These are phyloP conservation scores for Heliconius ethilla DNA, from an alignment of 2,888 invertebrate genomes.

Conservation along the genomic window DNA sequence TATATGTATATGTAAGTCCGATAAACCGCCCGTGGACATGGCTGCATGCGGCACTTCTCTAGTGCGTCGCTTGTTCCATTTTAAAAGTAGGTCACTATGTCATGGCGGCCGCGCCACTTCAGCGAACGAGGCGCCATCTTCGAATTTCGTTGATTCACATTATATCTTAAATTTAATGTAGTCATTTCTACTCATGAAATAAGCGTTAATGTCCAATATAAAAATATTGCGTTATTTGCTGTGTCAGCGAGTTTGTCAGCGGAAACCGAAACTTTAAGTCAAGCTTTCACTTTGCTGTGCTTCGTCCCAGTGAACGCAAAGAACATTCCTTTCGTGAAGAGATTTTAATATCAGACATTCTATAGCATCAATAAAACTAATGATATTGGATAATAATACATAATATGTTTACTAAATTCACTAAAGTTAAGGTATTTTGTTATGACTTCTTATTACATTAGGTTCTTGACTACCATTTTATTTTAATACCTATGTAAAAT, in stretches of 20 bases:
- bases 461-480: not conserved
- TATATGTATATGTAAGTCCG: constrained; percentile 53
- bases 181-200: constrained; percentile 35
- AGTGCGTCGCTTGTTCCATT: constrained; percentile 73
- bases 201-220: constrained; percentile 45
- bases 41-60: constrained; percentile 46
- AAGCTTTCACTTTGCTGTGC: constrained; percentile 72
- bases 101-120: constrained; percentile 74
- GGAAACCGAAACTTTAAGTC: constrained; percentile 67
- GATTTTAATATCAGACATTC: constrained; percentile 36
- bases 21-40: constrained; percentile 43
- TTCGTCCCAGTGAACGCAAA: constrained; percentile 61
- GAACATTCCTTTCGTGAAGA: constrained; percentile 60
- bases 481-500: not conserved
- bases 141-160: constrained; percentile 72
- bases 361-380: constrained; percentile 22
- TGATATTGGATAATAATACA: constrained; percentile 14
- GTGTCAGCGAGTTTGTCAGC: constrained; percentile 52
- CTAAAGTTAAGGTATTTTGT: not conserved
- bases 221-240: constrained; percentile 40
- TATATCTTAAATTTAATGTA: constrained; percentile 52
- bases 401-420: not conserved
- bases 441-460: not conserved
- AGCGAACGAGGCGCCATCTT: constrained; percentile 75
- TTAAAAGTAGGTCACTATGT: constrained; percentile 80